A percentile compares a stretch with the other conserved stretches of the same genome.
Evolutionary conservation across 2,888 invertebrate species (phyloP).

Genomic region (Tenthredo livida): DNA sequence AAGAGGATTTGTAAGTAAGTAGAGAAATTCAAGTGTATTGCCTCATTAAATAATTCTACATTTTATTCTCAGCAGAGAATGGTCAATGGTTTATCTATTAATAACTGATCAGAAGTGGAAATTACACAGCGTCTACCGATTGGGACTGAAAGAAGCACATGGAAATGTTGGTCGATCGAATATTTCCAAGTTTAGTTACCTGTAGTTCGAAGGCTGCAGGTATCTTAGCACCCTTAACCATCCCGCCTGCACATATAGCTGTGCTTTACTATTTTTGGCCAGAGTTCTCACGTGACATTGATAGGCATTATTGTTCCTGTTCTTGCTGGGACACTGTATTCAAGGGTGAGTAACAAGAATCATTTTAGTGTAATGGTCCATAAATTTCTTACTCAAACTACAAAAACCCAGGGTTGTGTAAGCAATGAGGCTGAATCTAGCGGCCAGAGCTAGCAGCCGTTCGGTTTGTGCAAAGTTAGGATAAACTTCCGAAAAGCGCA

Average conservation of each 20-base stretch:
- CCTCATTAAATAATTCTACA: not conserved
- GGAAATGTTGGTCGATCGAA: constrained; percentile 69
- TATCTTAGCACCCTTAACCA: constrained; percentile 73
- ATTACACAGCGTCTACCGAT: not conserved
- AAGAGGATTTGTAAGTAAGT: not conserved
- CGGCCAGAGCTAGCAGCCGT: no score
- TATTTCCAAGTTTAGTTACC: constrained; percentile 69
- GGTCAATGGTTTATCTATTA: not conserved
- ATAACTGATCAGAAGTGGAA: not conserved
- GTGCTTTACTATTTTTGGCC: constrained; percentile 85
- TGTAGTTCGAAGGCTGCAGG: constrained; percentile 73
- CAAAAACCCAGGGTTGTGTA: not conserved
- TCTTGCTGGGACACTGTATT: constrained; percentile 90
- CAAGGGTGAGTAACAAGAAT: constrained; percentile 80
- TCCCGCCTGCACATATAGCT: constrained; percentile 83
- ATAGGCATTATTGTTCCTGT: constrained; percentile 84
- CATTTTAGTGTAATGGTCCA: not conserved
- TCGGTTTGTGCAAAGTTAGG: no score
- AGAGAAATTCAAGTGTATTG: not conserved
- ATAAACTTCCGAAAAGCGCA: no score
- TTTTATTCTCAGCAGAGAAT: constrained; percentile 16
- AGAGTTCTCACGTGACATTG: constrained; percentile 84
- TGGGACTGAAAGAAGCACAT: constrained; percentile 49
- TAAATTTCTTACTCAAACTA: not conserved
- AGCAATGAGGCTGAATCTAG: no score